Conservation (phyloP, 1,140 invertebrate genomes). For the Euglossa dilemma region DNA sequence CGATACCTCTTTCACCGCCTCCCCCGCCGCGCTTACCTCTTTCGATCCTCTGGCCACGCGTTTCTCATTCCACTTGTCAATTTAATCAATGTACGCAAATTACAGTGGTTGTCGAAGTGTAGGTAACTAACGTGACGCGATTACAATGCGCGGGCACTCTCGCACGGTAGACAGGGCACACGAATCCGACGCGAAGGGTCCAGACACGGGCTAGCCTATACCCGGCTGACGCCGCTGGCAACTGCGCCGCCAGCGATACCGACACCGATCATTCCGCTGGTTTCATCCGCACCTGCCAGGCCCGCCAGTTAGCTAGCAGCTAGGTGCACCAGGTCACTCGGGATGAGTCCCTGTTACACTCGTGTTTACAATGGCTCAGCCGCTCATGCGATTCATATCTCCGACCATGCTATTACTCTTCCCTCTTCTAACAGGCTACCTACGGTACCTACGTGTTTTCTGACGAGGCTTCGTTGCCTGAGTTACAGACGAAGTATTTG, state of each 20-base stretch:
- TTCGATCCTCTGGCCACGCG: slow-evolving; percentile 50
- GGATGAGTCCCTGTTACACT: slow-evolving; percentile 79
- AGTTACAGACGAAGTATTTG: too few species aligned
- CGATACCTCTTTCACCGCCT: slow-evolving; percentile 34
- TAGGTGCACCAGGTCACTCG: slow-evolving; percentile 56
- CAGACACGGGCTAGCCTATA: slow-evolving; percentile 28
- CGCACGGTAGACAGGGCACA: slow-evolving; percentile 22
- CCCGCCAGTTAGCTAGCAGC: slow-evolving; percentile 27
- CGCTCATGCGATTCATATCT: slow-evolving; percentile 76
- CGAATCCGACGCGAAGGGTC: slow-evolving; percentile 38
- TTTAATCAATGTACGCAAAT: slow-evolving; percentile 79
- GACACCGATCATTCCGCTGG: slow-evolving; percentile 26
- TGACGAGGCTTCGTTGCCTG: too few species aligned
- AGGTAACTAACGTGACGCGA: slow-evolving; percentile 74
- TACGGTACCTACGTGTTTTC: too few species aligned
- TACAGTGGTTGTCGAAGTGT: slow-evolving; percentile 72
- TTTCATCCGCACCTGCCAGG: slow-evolving; percentile 30
- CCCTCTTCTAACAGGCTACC: not conserved
- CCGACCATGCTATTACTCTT: slow-evolving; percentile 47
- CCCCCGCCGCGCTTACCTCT: slow-evolving; percentile 41
- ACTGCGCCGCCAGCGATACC: slow-evolving; percentile 22
- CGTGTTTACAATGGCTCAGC: slow-evolving; percentile 81
- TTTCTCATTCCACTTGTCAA: slow-evolving; percentile 70
- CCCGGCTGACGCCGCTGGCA: slow-evolving; percentile 11
- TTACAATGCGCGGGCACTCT: slow-evolving; percentile 73